Evolutionary conservation across 2,113 vertebrate species (phyloP).

Genomic region (Scophthalmus maximus): DNA sequence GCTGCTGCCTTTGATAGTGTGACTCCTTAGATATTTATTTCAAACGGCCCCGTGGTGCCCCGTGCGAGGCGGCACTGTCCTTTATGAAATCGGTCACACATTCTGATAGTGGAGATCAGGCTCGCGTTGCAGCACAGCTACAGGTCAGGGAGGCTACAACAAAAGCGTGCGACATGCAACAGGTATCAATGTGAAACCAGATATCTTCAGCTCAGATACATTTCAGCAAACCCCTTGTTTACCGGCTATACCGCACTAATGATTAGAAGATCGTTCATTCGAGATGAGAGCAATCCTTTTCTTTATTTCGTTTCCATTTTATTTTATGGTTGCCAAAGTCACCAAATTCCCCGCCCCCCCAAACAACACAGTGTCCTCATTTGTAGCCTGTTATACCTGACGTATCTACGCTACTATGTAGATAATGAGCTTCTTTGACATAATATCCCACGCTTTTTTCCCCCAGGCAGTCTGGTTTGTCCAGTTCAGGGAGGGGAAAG

Average conservation of each 20-base stretch:
- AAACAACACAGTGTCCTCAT: background rate
- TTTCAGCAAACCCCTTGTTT: too few species aligned
- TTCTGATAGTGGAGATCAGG: background rate
- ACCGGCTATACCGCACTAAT: too few species aligned
- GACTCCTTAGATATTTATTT: slow-evolving; percentile 66
- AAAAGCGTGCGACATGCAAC: too few species aligned
- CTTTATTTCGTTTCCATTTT: background rate
- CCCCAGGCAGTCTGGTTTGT: too few species aligned
- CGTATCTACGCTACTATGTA: background rate
- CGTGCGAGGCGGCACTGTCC: background rate
- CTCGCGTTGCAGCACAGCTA: too few species aligned
- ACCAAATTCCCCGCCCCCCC: background rate
- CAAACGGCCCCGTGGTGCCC: slow-evolving; percentile 47
- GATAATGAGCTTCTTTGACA: background rate
- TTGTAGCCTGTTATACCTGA: background rate
- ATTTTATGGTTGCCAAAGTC: background rate
- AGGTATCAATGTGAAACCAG: too few species aligned
- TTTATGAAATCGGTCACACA: slow-evolving; percentile 20
- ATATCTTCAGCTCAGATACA: too few species aligned
- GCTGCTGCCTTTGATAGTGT: slow-evolving; percentile 54
- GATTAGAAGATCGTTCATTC: too few species aligned
- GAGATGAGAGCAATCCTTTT: too few species aligned
- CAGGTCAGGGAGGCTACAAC: too few species aligned
- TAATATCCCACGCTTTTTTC: too few species aligned
- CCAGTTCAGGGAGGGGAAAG: background rate